A percentile compares a stretch with the other conserved stretches of the same genome.
phyloP scores from a whole-genome alignment of 2,888 invertebrate genomes.

The Temnothorax ravouxi region DNA sequence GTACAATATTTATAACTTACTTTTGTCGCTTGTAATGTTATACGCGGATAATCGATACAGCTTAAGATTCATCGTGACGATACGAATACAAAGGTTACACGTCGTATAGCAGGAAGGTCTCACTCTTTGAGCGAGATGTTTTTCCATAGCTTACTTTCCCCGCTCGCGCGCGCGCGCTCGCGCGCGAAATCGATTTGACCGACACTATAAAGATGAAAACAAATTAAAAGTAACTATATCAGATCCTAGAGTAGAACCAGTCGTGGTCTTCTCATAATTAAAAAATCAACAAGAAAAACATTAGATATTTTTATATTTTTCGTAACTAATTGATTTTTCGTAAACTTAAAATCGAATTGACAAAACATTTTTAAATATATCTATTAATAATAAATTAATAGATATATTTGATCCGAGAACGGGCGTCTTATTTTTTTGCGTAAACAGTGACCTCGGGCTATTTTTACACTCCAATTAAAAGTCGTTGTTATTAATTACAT shows the following conservation, averaged over 20 bases:
- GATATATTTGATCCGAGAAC: too few species aligned
- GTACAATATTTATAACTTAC: conserved; percentile 84
- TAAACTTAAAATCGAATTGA: too few species aligned
- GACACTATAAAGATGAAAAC: neutral
- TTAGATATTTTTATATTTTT: neutral
- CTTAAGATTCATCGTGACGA: conserved; percentile 80
- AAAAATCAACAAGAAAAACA: conserved; percentile 23
- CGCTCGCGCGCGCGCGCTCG: too few species aligned
- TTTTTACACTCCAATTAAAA: too few species aligned
- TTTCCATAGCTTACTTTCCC: conserved; percentile 13
- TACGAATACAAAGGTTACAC: conserved; percentile 83
- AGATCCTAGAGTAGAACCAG: neutral
- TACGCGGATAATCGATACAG: conserved; percentile 80
- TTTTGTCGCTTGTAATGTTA: conserved; percentile 81
- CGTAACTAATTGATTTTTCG: neutral
- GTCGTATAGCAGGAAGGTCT: conserved; percentile 68
- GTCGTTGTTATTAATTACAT: too few species aligned
- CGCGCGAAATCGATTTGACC: conserved; percentile 32
- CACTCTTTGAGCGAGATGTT: conserved; percentile 34
- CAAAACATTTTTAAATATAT: too few species aligned
- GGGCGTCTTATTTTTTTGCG: too few species aligned
- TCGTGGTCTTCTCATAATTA: neutral
- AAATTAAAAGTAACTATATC: conserved; percentile 7
- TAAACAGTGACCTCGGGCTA: too few species aligned
- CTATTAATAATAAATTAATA: too few species aligned